Evolutionary conservation across 2,888 invertebrate species (phyloP).

Genomic region (Eutolmus rufibarbis): DNA sequence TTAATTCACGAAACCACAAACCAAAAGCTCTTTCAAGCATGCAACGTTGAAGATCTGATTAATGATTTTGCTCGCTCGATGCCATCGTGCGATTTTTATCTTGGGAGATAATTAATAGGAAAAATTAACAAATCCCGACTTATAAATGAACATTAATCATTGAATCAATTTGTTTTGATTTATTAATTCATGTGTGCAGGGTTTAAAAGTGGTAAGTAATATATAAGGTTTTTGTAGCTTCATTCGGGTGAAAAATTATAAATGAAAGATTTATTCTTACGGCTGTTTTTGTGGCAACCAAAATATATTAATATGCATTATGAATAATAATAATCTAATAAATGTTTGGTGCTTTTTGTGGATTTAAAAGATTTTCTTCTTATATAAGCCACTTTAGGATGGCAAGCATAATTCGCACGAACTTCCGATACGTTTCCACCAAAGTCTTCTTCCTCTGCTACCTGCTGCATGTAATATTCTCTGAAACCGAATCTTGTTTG

Average conservation of each 20-base stretch:
- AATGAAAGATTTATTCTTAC: neutral
- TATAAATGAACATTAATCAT: neutral
- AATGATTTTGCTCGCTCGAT: neutral
- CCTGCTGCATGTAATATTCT: neutral
- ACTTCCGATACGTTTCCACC: neutral
- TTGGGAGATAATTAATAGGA: neutral
- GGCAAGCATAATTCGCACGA: neutral
- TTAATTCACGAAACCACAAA: neutral
- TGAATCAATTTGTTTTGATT: neutral
- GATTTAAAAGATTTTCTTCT: neutral
- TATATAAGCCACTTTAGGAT: neutral
- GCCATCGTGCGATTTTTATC: neutral
- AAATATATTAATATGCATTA: too few relatives aligned
- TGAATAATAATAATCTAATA: neutral
- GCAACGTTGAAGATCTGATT: neutral
- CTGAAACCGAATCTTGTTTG: constrained; percentile 13
- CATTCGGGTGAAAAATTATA: neutral
- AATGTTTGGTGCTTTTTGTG: neutral
- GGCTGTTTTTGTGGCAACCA: neutral
- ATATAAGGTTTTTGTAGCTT: neutral
- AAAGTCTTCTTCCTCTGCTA: neutral
- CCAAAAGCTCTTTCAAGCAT: neutral
- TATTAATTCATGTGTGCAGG: neutral
- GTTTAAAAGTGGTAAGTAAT: neutral
- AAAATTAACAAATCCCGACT: neutral